These are phyloP conservation scores for Drosophila hamatofila DNA, from an alignment of 2,888 invertebrate genomes.

Conservation along the genomic window DNA sequence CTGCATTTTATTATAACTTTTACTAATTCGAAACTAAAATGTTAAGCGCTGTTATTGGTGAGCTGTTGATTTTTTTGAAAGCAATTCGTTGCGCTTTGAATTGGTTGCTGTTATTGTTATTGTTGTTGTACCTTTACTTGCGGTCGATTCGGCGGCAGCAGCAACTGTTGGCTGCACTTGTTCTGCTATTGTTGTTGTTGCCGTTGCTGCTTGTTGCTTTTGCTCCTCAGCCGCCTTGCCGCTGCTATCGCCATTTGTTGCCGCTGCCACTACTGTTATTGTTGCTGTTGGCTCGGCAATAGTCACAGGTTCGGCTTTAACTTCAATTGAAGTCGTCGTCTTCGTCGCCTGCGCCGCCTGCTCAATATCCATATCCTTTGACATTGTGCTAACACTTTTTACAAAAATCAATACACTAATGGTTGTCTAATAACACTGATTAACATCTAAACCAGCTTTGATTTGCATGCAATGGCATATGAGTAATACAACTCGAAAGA, in stretches of 20 bases:
- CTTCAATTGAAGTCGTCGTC: conserved; percentile 52
- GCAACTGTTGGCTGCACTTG: conserved; percentile 62
- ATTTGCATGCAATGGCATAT: conserved; percentile 45
- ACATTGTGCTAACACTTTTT: conserved; percentile 45
- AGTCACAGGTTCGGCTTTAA: conserved; percentile 53
- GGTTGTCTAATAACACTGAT: conserved; percentile 22
- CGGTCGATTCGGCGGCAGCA: conserved; percentile 34
- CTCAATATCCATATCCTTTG: conserved; percentile 70
- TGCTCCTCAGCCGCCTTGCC: conserved; percentile 35
- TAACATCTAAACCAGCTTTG: conserved; percentile 12
- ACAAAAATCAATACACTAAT: conserved; percentile 51
- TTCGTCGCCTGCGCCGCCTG: conserved; percentile 53
- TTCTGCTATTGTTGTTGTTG: conserved; percentile 59
- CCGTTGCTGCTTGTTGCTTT: conserved; percentile 38
- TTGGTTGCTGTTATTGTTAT: conserved; percentile 11
- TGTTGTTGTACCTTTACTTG: conserved; percentile 62
- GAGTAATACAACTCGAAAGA: conserved; percentile 8
- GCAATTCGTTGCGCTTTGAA: neutral
- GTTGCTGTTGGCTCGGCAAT: conserved; percentile 34
- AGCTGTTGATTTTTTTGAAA: conserved; percentile 43
- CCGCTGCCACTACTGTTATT: conserved; percentile 19
- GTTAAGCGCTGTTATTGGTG: conserved; percentile 25
- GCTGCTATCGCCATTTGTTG: conserved; percentile 64
- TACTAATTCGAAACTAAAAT: conserved; percentile 63
- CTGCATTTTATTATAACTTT: conserved; percentile 69